Conservation (phyloP, 2,888 invertebrate genomes). For the Toxonevra muliebris region DNA sequence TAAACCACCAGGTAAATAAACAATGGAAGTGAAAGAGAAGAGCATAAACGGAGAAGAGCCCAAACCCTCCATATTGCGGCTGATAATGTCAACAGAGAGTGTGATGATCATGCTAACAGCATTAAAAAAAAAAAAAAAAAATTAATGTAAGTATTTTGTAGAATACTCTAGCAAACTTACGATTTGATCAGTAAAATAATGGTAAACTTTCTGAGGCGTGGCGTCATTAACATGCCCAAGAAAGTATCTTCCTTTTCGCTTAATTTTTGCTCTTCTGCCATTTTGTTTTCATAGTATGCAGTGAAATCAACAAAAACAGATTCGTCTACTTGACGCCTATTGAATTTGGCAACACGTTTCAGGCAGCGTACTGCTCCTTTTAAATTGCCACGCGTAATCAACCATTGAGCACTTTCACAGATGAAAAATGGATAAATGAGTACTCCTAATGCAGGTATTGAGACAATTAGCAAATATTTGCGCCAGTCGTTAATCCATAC, state of each 20-base stretch:
- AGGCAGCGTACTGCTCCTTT: conserved; percentile 67
- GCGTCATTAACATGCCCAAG: conserved; percentile 67
- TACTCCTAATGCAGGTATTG: conserved; percentile 66
- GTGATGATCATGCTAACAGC: conserved; percentile 68
- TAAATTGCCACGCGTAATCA: conserved; percentile 67
- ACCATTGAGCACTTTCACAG: conserved; percentile 72
- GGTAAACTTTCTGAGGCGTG: conserved; percentile 68
- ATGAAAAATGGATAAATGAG: conserved; percentile 66
- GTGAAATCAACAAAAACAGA: conserved; percentile 64
- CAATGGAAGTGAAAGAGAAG: conserved; percentile 67
- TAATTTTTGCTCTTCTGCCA: conserved; percentile 42
- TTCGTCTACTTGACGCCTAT: conserved; percentile 64
- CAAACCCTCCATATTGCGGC: conserved; percentile 68
- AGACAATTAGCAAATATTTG: conserved; percentile 66
- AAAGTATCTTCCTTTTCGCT: conserved; percentile 56
- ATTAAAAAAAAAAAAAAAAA: conserved; percentile 1
- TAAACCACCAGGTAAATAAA: conserved; percentile 67
- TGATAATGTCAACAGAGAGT: conserved; percentile 69
- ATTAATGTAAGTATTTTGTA: neutral
- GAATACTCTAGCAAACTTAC: conserved; percentile 59
- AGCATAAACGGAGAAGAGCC: conserved; percentile 68
- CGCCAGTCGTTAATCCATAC: conserved; percentile 67
- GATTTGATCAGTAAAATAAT: conserved; percentile 70
- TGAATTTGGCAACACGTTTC: conserved; percentile 68
- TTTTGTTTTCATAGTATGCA: conserved; percentile 52